phyloP scores from a whole-genome alignment of 2,797 vertebrate species.

The Crocodylus rhombifer region DNA sequence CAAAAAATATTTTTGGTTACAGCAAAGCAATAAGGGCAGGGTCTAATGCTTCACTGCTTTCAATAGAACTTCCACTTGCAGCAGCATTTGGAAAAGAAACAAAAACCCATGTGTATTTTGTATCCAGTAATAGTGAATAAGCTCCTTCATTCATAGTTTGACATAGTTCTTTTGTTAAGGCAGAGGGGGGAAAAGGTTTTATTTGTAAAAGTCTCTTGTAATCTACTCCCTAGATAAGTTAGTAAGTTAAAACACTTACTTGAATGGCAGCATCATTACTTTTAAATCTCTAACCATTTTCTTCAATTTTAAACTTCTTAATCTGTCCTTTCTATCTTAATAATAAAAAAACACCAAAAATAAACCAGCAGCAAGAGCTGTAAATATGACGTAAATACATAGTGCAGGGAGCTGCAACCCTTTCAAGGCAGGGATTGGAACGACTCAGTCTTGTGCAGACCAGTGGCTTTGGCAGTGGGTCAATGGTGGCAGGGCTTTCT shows the following conservation, averaged over 20 bases:
- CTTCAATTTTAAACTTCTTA: background rate
- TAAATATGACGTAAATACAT: too few relatives aligned
- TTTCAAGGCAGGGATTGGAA: too few relatives aligned
- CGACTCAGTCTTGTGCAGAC: too few relatives aligned
- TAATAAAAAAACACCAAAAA: background rate
- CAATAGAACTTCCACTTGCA: background rate
- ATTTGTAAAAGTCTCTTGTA: background rate
- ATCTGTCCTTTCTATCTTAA: background rate
- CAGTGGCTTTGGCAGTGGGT: too few relatives aligned
- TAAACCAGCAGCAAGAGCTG: too few relatives aligned
- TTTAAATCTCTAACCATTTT: background rate
- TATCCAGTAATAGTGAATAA: background rate
- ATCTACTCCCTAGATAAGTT: background rate
- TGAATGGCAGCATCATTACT: background rate
- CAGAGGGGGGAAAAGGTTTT: background rate
- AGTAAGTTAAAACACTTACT: background rate
- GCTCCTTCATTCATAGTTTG: background rate
- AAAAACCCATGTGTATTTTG: background rate
- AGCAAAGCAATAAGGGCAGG: background rate
- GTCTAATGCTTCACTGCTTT: rapidly evolving
- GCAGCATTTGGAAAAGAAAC: background rate
- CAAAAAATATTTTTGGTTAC: background rate
- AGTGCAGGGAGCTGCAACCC: too few relatives aligned
- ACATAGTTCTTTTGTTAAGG: background rate
- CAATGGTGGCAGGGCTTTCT: too few relatives aligned